Conservation (phyloP, 2,888 invertebrate species). For the Leptinotarsa rubiginosa region DNA sequence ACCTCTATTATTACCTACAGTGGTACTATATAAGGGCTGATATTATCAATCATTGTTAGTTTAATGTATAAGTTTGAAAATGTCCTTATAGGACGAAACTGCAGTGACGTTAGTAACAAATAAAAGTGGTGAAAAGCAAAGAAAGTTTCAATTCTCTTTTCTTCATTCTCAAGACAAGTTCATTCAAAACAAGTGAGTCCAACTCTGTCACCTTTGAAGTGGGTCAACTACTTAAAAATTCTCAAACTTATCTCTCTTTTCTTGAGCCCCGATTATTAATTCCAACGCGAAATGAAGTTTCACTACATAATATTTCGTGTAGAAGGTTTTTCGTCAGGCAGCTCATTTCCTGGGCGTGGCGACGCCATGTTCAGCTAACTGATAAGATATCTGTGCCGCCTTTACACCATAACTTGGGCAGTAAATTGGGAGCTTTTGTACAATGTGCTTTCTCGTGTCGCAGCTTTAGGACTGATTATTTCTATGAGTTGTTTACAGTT, state of each 20-base stretch:
- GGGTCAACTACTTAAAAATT: not conserved
- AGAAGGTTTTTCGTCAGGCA: conserved; percentile 57
- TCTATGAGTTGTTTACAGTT: conserved; percentile 17
- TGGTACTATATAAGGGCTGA: no score
- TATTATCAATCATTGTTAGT: no score
- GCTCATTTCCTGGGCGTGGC: conserved; percentile 62
- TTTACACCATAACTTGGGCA: conserved; percentile 47
- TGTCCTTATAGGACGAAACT: no score
- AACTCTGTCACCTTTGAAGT: not conserved
- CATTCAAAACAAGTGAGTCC: not conserved
- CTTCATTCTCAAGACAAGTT: no score
- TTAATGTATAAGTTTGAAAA: no score
- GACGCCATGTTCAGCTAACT: conserved; percentile 61
- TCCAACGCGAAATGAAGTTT: not conserved
- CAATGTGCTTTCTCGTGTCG: conserved; percentile 3
- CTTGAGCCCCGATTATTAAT: not conserved
- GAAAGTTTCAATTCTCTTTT: no score
- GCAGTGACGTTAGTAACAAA: no score
- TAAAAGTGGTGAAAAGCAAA: no score
- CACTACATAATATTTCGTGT: conserved; percentile 24
- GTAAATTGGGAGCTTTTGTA: conserved; percentile 1
- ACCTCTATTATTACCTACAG: no score
- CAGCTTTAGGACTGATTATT: not conserved
- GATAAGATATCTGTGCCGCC: conserved; percentile 63
- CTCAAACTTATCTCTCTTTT: not conserved